Evolutionary conservation across 2,113 vertebrate species (phyloP), one percentile per base, ranked within the genome.

Genomic region (Petrocephalus zakoni): DNA sequence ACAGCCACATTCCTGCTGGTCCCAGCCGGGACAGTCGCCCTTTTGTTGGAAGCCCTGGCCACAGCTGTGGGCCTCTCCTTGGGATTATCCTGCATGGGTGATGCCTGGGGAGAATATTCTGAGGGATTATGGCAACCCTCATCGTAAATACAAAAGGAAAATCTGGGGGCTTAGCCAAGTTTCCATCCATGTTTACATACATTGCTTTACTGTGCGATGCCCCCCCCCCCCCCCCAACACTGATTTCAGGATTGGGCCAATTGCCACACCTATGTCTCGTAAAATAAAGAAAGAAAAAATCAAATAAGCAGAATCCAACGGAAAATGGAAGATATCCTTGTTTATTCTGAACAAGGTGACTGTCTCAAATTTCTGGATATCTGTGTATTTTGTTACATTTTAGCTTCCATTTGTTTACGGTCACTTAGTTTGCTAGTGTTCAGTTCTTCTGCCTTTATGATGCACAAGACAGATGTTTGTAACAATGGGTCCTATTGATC

Each of bases 101-200:
- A 58, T 83, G 88, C 78, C 53, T n/a, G 53, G 75, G 55, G 75
- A 47, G 88, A 88, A 88, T 88, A 61, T 88, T 88, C 88, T 56
- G 53, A 34, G 17, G 52, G 75, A 83, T 83, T 88, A 83, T 78
- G 53, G 78, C 42, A 34, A 56, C 53, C 34, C 55, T 58, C 42
- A 25, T 13, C 19, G 46, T 8, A n/a, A 83, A 49, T 7, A n/a
- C 1, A 49, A 83, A 49, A 83, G 25, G 34, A 52, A 55, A n/a
- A 19, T 22, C 25, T 25, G 56, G 21, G 19, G n/a, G 19, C 75
- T 52, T 72, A 88, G 78, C 75, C 78, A 88, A 81, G 78, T 37
- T 83, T 88, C 78, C 53, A n/a, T 7, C 53, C 78, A 46, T 88
- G 13, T 52, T 88, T 25, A 83, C 53, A 53, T 68, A 88, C 68